Percentiles rank a stretch among this genome's conserved stretches.
Evolutionary conservation across 2,113 vertebrate genomes (phyloP).

Genomic region (Ginglymostoma cirratum): DNA sequence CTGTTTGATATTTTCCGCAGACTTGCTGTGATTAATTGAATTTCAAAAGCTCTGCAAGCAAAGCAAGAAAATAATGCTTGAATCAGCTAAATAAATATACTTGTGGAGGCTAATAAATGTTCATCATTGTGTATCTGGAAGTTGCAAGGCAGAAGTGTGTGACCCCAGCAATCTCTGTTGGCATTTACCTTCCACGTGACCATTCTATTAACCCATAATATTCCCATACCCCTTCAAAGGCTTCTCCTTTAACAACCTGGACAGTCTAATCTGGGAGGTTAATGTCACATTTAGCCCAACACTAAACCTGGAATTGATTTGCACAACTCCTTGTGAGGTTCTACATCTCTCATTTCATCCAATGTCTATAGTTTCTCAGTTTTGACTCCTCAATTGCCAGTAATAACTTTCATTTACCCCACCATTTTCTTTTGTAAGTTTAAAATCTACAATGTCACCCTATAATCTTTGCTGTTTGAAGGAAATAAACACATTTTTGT

Average conservation of each 20-base stretch:
- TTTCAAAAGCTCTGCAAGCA: not conserved
- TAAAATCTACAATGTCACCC: not conserved
- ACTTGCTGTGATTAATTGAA: not conserved
- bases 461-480: not conserved
- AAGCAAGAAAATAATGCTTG: constrained; percentile 5
- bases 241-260: not conserved
- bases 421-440: not conserved
- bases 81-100: constrained; percentile 5
- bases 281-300: not conserved
- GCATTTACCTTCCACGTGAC: not conserved
- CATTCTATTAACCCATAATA: not conserved
- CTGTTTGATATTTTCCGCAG: not conserved
- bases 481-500: too few relatives aligned
- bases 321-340: not conserved
- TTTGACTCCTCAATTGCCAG: not conserved
- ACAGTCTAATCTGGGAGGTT: not conserved
- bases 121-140: not conserved
- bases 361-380: not conserved
- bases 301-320: not conserved
- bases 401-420: not conserved
- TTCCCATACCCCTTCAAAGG: not conserved
- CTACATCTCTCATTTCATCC: not conserved
- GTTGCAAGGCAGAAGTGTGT: not conserved
- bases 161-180: not conserved
- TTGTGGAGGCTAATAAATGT: not conserved